Evolutionary conservation across 2,888 invertebrate genomes (phyloP), one percentile per base, ranked within the genome.

Genomic region (Eulithis testata): DNA sequence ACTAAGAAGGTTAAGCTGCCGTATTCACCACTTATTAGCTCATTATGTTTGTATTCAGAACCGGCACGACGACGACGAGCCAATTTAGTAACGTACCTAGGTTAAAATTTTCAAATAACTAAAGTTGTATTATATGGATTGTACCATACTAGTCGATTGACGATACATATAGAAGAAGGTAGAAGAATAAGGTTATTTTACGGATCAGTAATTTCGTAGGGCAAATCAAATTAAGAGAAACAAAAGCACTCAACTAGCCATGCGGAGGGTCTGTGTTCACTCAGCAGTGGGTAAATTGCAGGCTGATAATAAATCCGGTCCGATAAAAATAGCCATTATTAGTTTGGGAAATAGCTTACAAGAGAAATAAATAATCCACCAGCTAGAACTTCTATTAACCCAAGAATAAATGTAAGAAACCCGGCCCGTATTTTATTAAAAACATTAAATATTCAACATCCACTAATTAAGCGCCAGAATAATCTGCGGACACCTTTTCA

Each of bases 401-500:
- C 11, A 54, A 47, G 50, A 40, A 36, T 43, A 56, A 62, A 64
- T n/a, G 56, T 43, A 37, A 60, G 47, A 49, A 63, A 56, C 7
- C 61, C 31, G 49, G 58, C 43, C 43, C 49, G 45, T 57, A 56
- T 69, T 79, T 73, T 71, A 61, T 76, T 75, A 76, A 78, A 77
- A 73, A 73, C 72, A 73, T 74, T 72, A 75, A 69, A 74, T 77
- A 73, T 79, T 78, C 76, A 76, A 73, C 68, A 73, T 66, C 73
- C 74, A 68, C 76, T 82, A 79, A 82, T 80, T 79, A 79, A 78
- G 75, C 73, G 73, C 63, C 72, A 70, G 73, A 69, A 72, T 71
- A 68, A 69, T 73, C 76, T 72, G 73, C 71, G 75, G 79, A 78
- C 77, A 78, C 70, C 72, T 77, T 73, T 59, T 70, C 74, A 73